Conservation (phyloP, 2,888 invertebrate genomes). For the Nemapogon koenigi region DNA sequence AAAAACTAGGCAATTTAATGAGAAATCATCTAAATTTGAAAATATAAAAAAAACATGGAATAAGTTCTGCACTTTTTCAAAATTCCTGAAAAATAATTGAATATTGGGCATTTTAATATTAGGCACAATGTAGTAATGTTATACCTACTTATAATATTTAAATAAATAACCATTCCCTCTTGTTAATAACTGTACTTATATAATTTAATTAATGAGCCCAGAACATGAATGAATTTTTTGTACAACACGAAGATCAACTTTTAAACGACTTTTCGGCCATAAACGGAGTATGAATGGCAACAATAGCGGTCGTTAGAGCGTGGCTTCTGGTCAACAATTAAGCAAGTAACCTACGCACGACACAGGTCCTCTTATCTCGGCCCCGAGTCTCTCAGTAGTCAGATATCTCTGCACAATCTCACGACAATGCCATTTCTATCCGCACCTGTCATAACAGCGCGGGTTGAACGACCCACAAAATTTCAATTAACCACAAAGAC, state of each 20-base stretch:
- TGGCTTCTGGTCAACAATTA: constrained; percentile 59
- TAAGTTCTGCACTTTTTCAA: too few species aligned
- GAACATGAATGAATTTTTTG: constrained; percentile 57
- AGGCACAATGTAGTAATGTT: too few species aligned
- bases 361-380: constrained; percentile 35
- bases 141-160: too few species aligned
- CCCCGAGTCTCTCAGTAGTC: constrained; percentile 31
- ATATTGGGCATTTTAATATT: too few species aligned
- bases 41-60: too few species aligned
- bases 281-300: constrained; percentile 41
- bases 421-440: constrained; percentile 54
- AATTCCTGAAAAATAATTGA: too few species aligned
- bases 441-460: constrained; percentile 52
- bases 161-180: too few species aligned
- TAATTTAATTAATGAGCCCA: constrained; percentile 43
- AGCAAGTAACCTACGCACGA: constrained; percentile 30
- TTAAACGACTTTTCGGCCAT: constrained; percentile 49
- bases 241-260: constrained; percentile 37
- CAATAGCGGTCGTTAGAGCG: too few species aligned
- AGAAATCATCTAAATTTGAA: too few species aligned
- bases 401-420: constrained; percentile 51
- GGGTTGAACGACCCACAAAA: constrained; percentile 35
- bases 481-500: constrained; percentile 49
- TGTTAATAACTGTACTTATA: too few species aligned
- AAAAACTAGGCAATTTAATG: too few species aligned